Base-by-base conservation (phyloP, 2,888 invertebrate genomes). In the Byasa hedistus region DNA sequence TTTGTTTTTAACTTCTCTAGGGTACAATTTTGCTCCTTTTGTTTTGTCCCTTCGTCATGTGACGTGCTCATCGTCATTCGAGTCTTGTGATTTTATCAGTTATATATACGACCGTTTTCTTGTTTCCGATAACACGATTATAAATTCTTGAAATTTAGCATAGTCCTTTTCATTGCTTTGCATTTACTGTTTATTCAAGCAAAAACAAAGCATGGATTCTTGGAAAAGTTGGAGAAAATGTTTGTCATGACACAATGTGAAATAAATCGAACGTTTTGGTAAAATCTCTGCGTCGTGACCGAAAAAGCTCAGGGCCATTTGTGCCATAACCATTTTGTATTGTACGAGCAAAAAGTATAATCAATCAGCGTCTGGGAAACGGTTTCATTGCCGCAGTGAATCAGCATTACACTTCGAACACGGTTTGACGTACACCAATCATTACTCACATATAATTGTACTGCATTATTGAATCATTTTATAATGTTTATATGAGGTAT, bases 281-380 rank as follows among this genome's bases (percentile, higher is more conserved):
- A 36, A 52, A 54, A 54, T 54, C 52, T n/a, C 48, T 48, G 48
- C 54, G 52, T 22, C 51, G 36, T 58, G 36, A 52, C 60, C 61
- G 56, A 57, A 61, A 61, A 65, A 61, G 57, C 23, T 62, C 62
- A 66, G 24, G 66, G 66, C 12, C 58, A 32, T 62, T 58, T 12
- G 57, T 57, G 57, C 61, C 55, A 22, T 55, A 62, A 55, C 62
- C 62, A 58, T 66, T 55, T 62, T 62, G 58, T 52, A 62, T 39
- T 24, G 19, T 54, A 52, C 15, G 58, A 59, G 44, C 39, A 62
- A 52, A 39, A 60, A 54, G 15, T 36, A 54, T 62, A 62, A 66
- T 66, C 66, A 66, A 66, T 66, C 66, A 58, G 21, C 39, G 66
- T 62, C 55, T 17, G 44, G 27, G 22, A 8, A 55, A 54, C 58